Percentiles rank a stretch among this genome's conserved stretches.
These are phyloP conservation scores for Biston stratarius DNA, from an alignment of 2,888 invertebrate species.

Conservation along the genomic window DNA sequence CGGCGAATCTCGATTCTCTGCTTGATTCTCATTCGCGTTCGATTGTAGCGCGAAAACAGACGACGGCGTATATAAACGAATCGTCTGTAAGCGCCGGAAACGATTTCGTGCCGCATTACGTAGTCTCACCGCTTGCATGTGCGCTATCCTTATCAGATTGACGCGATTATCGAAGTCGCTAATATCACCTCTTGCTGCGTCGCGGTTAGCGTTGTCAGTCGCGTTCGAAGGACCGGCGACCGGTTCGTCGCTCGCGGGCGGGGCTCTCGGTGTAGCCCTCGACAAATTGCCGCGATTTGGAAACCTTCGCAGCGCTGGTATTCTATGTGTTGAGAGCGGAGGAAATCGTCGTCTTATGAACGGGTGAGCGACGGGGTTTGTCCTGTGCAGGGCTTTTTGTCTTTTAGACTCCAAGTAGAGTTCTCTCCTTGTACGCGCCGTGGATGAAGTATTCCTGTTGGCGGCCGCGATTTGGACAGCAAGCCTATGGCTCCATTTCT, in stretches of 20 bases:
- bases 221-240: constrained; percentile 69
- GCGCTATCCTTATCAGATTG: constrained; percentile 75
- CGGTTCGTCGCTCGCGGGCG: constrained; percentile 60
- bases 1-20: constrained; percentile 53
- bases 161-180: constrained; percentile 73
- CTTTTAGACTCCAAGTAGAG: constrained; percentile 73
- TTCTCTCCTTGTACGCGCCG: constrained; percentile 74
- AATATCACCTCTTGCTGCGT: constrained; percentile 54
- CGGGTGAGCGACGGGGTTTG: constrained; percentile 75
- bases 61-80: constrained; percentile 76
- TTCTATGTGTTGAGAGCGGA: constrained; percentile 71
- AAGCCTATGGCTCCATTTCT: constrained; percentile 76
- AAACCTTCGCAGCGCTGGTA: constrained; percentile 69
- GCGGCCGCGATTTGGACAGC: constrained; percentile 81
- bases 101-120: constrained; percentile 75
- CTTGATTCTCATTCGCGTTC: constrained; percentile 53
- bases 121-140: constrained; percentile 73
- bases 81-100: constrained; percentile 75
- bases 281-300: constrained; percentile 55
- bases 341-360: constrained; percentile 69
- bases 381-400: constrained; percentile 75
- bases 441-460: constrained; percentile 76
- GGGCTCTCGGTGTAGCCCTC: constrained; percentile 49
- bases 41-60: constrained; percentile 72
- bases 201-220: constrained; percentile 62